Evolutionary conservation across 2,888 invertebrate genomes (phyloP).

Genomic region (Diarsia dahlii): DNA sequence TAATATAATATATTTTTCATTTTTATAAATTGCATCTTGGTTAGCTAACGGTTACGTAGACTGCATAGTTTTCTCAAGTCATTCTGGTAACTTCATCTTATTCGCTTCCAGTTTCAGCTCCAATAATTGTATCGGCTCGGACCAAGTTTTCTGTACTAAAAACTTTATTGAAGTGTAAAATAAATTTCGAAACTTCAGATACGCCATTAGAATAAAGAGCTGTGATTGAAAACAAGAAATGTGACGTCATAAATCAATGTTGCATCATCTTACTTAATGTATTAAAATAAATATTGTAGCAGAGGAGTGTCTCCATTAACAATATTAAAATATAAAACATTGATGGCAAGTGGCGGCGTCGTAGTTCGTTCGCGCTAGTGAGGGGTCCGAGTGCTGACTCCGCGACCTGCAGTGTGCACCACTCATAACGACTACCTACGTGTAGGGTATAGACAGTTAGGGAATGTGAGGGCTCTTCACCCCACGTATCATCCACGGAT

Average conservation of each 20-base stretch:
- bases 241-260: slow-evolving; percentile 33
- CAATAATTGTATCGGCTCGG: slow-evolving; percentile 44
- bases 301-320: slow-evolving; percentile 56
- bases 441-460: slow-evolving; percentile 70
- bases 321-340: slow-evolving; percentile 72
- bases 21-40: not conserved
- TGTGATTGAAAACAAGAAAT: slow-evolving; percentile 23
- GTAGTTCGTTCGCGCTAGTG: slow-evolving; percentile 43
- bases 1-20: not conserved
- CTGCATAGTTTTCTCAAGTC: slow-evolving; percentile 38
- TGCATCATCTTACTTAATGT: slow-evolving; percentile 39
- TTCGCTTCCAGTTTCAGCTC: slow-evolving; percentile 41
- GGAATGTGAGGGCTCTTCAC: slow-evolving; percentile 74
- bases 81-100: slow-evolving; percentile 36
- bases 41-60: slow-evolving; percentile 7
- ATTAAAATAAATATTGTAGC: slow-evolving; percentile 35
- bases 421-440: slow-evolving; percentile 71
- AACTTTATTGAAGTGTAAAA: slow-evolving; percentile 35
- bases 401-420: slow-evolving; percentile 71
- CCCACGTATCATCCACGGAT: slow-evolving; percentile 84
- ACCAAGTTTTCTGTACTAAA: slow-evolving; percentile 38
- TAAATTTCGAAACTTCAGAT: slow-evolving; percentile 27
- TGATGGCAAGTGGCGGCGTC: slow-evolving; percentile 57
- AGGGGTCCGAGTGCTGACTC: slow-evolving; percentile 63
- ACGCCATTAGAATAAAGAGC: slow-evolving; percentile 27